Conservation (phyloP, 1,140 invertebrate species). For the Brachionus calyciflorus region DNA sequence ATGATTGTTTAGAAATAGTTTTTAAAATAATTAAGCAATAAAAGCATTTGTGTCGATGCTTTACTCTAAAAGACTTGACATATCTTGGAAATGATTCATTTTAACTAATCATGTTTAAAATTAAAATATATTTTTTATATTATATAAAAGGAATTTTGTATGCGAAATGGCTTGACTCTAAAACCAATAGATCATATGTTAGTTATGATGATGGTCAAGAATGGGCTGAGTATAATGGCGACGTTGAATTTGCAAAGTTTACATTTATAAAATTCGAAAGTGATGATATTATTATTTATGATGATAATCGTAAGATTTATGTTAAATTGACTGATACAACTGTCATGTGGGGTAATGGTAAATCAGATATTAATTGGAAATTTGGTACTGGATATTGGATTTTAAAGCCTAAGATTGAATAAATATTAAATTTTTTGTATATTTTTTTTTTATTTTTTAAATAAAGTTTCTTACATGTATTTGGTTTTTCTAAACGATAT, state of each 20-base stretch:
- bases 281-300: background rate
- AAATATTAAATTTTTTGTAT: no score
- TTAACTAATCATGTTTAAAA: no score
- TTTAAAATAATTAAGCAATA: no score
- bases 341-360: background rate
- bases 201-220: background rate
- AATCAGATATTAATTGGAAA: background rate
- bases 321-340: background rate
- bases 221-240: background rate
- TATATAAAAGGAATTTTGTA: background rate
- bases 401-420: background rate
- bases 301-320: slow-evolving; percentile 1
- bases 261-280: background rate
- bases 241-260: background rate
- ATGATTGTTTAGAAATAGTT: no score
- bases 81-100: no score
- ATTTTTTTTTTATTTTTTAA: no score
- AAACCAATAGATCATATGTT: background rate
- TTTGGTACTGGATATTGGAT: background rate
- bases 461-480: no score
- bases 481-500: no score
- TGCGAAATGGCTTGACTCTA: background rate
- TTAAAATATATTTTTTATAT: background rate
- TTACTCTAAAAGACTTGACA: no score
- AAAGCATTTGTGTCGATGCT: no score